Percentiles rank a stretch among this genome's conserved stretches.
Conservation (phyloP, 1,140 invertebrate genomes). For the Pectinophora gossypiella region DNA sequence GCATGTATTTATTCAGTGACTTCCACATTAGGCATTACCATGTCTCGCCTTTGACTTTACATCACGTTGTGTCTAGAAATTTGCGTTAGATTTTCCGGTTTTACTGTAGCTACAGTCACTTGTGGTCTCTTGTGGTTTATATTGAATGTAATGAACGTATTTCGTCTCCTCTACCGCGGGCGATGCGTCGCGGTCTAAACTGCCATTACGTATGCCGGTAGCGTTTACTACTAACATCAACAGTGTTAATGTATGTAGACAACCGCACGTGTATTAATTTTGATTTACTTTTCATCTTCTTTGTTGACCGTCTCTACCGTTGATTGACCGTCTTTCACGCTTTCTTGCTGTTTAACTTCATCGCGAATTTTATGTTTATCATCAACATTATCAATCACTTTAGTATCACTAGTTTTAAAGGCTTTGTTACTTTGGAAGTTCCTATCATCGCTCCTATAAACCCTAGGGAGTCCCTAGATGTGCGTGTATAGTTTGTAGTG, state of each 20-base stretch:
- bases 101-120: no score
- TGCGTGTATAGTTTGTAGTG: constrained; percentile 11
- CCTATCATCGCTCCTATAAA: constrained; percentile 6
- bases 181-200: constrained; percentile 36
- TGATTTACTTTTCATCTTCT: constrained; percentile 18
- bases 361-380: constrained; percentile 13
- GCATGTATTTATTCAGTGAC: constrained; percentile 33
- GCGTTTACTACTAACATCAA: constrained; percentile 48
- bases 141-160: constrained; percentile 24
- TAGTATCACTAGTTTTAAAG: constrained; percentile 11
- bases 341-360: no score
- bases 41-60: background rate
- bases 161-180: constrained; percentile 42
- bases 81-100: no score
- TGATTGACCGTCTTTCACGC: no score
- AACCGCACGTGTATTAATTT: constrained; percentile 25
- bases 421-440: constrained; percentile 20
- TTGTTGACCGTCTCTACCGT: no score
- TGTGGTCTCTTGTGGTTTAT: background rate
- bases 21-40: constrained; percentile 14
- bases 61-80: no score
- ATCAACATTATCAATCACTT: background rate
- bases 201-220: constrained; percentile 46
- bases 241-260: constrained; percentile 37
- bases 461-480: background rate